phyloP scores from a whole-genome alignment of 2,888 invertebrate species.

The Drosophila differens region DNA sequence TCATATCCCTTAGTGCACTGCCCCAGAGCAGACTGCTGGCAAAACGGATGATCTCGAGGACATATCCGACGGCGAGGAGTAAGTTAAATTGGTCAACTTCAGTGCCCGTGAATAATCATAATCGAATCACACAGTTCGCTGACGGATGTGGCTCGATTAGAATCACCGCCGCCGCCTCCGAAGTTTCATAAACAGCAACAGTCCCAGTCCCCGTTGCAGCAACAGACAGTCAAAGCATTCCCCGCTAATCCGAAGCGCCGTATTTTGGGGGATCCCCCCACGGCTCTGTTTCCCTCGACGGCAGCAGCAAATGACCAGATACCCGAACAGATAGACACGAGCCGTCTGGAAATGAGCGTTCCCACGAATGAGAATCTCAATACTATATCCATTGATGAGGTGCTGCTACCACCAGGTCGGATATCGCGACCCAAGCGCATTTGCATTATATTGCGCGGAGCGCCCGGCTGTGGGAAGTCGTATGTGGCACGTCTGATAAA shows the following conservation, averaged over 20 bases:
- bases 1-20: conserved; percentile 12
- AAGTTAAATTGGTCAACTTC: conserved; percentile 54
- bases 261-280: conserved; percentile 26
- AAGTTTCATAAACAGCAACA: not conserved
- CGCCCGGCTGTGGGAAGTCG: conserved; percentile 98
- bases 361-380: conserved; percentile 84
- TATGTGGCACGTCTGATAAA: conserved; percentile 95
- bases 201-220: not conserved
- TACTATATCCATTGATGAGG: conserved; percentile 91
- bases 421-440: conserved; percentile 91
- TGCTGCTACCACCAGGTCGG: conserved; percentile 92
- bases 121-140: conserved; percentile 20
- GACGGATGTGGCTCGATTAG: conserved; percentile 11
- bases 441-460: conserved; percentile 95
- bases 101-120: not conserved
- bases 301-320: conserved; percentile 73
- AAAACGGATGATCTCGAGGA: conserved; percentile 77
- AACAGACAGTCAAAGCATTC: conserved; percentile 10
- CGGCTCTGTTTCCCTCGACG: conserved; percentile 74
- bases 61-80: conserved; percentile 84
- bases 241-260: conserved; percentile 41
- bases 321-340: conserved; percentile 38
- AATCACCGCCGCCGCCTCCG: conserved; percentile 40
- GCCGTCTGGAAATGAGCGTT: conserved; percentile 68
- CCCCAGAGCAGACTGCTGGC: conserved; percentile 7